A percentile compares a stretch with the other conserved stretches of the same genome.
Evolutionary conservation across 2,113 vertebrate genomes (phyloP).

Genomic region (Mus musculus): DNA sequence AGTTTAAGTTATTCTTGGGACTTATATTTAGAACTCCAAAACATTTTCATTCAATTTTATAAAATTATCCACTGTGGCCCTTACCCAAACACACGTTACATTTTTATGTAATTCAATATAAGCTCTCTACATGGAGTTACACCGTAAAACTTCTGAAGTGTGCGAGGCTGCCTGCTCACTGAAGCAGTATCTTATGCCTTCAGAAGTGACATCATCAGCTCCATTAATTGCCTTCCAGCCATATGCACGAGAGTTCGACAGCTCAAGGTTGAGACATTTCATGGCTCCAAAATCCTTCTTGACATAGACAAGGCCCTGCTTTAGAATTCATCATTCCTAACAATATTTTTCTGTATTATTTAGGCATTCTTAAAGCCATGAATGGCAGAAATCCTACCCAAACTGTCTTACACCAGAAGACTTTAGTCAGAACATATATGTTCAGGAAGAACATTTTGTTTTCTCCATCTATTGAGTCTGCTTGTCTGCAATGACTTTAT

Average conservation of each 20-base stretch:
- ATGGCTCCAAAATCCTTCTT: background rate
- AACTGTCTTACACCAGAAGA: background rate
- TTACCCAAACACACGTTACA: background rate
- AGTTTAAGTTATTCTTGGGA: background rate
- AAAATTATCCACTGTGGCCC: background rate
- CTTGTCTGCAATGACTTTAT: background rate
- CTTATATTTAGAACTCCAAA: background rate
- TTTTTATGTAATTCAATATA: background rate
- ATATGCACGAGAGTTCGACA: background rate
- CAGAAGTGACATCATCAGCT: background rate
- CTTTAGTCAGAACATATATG: background rate
- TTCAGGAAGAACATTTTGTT: no score
- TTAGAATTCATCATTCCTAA: background rate
- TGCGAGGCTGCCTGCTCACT: background rate
- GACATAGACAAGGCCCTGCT: background rate
- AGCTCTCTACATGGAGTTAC: background rate
- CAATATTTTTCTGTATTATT: constrained; percentile 6
- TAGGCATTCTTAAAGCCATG: background rate
- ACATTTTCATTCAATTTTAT: background rate
- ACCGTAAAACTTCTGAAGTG: background rate
- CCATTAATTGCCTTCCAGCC: background rate
- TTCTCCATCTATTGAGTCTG: background rate
- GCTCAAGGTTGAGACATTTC: background rate
- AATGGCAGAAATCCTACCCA: background rate
- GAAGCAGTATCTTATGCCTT: background rate